Evolutionary conservation across 2,113 vertebrate species (phyloP).

Genomic region (Dunckerocampus dactyliophorus): DNA sequence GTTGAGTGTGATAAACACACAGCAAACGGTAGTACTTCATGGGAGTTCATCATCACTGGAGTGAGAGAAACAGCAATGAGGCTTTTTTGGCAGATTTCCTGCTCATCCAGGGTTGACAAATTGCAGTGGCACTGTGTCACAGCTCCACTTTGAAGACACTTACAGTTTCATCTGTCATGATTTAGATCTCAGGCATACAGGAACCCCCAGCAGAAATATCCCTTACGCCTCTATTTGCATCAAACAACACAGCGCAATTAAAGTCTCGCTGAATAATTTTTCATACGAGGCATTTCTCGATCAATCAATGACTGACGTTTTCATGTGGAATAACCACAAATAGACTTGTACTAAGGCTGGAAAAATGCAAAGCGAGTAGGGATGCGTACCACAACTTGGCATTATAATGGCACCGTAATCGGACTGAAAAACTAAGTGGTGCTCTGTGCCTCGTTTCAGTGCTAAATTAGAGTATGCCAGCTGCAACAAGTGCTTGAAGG

Average conservation of each 20-base stretch:
- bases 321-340: constrained; percentile 29
- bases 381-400: too few relatives aligned
- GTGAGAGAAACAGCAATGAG: constrained; percentile 61
- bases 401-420: too few relatives aligned
- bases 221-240: constrained; percentile 63
- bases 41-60: constrained; percentile 68
- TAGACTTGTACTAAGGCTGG: constrained; percentile 12
- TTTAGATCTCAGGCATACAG: constrained; percentile 63
- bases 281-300: constrained; percentile 55
- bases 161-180: constrained; percentile 64
- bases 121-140: constrained; percentile 65
- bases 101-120: constrained; percentile 68
- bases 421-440: too few relatives aligned
- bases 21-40: constrained; percentile 54
- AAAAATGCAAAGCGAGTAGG: constrained; percentile 33
- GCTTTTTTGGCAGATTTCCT: constrained; percentile 69
- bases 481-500: too few relatives aligned
- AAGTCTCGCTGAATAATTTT: constrained; percentile 60
- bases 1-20: constrained; percentile 59
- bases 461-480: too few relatives aligned
- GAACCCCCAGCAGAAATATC: constrained; percentile 52
- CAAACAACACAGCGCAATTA: constrained; percentile 52
- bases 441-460: too few relatives aligned
- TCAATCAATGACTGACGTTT: constrained; percentile 55
- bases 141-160: constrained; percentile 60